These are phyloP conservation scores for Listronotus bonariensis DNA, from an alignment of 1,140 invertebrate genomes.

Conservation along the genomic window DNA sequence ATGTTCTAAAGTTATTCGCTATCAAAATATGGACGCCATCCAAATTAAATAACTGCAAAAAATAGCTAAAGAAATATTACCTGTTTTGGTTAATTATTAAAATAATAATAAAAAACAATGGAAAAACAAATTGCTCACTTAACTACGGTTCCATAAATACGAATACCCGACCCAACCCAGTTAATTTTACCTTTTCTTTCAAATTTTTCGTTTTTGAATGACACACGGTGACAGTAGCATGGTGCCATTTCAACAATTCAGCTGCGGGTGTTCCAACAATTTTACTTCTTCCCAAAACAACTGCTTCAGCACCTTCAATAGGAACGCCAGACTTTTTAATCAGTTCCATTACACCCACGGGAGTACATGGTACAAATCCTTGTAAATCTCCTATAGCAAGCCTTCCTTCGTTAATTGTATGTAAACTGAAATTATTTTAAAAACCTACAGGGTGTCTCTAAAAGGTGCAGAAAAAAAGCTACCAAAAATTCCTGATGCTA, in stretches of 20 bases:
- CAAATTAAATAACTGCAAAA: too few species aligned
- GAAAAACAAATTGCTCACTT: too few species aligned
- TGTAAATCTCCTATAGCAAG: constrained; percentile 81
- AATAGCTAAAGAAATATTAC: too few species aligned
- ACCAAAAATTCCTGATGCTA: too few species aligned
- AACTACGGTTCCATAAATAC: too few species aligned
- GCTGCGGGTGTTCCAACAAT: constrained; percentile 96
- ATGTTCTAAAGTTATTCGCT: too few species aligned
- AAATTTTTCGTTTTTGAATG: constrained; percentile 93
- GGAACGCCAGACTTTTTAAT: constrained; percentile 81
- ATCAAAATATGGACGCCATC: too few species aligned
- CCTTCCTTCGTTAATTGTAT: constrained; percentile 90
- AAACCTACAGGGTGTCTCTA: too few species aligned
- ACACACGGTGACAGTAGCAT: constrained; percentile 96
- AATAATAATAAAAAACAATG: too few species aligned
- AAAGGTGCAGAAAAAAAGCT: too few species aligned
- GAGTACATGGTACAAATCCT: constrained; percentile 92
- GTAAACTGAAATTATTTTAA: constrained; percentile 67
- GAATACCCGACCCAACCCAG: too few species aligned
- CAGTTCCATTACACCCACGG: constrained; percentile 89
- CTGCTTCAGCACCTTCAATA: constrained; percentile 84
- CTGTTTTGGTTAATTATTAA: too few species aligned
- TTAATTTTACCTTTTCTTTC: constrained; percentile 66
- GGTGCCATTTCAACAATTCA: constrained; percentile 93
- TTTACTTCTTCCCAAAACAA: constrained; percentile 95